Percentiles rank a stretch among this genome's conserved stretches.
These are phyloP conservation scores for Cyanoliseus patagonus DNA, from an alignment of 2,113 vertebrate species.

Conservation along the genomic window DNA sequence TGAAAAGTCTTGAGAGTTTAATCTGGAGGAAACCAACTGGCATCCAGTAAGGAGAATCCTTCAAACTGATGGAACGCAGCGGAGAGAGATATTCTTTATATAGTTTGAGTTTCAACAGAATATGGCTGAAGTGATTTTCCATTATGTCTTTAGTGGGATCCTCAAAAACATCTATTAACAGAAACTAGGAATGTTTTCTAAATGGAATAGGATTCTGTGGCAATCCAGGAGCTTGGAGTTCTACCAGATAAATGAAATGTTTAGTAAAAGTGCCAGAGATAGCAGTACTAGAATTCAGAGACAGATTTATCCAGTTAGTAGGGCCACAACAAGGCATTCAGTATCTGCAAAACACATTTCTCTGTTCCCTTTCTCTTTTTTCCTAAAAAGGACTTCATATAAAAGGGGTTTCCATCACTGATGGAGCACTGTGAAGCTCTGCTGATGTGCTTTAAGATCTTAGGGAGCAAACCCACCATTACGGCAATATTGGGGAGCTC, in stretches of 20 bases:
- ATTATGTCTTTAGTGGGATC: background rate
- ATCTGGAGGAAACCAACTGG: background rate
- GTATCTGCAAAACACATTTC: background rate
- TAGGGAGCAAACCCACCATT: background rate
- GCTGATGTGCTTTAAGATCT: background rate
- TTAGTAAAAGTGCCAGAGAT: background rate
- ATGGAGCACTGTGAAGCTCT: background rate
- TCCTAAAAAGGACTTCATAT: background rate
- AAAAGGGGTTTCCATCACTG: background rate
- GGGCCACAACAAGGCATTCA: background rate
- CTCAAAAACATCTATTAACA: background rate
- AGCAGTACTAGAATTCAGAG: background rate
- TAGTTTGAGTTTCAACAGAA: background rate
- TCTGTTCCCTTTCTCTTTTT: background rate
- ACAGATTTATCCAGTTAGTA: background rate
- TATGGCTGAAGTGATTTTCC: conserved; percentile 30
- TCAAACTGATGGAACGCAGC: background rate
- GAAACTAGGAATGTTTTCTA: background rate
- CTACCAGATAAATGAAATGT: background rate
- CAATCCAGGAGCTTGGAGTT: background rate
- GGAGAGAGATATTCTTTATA: background rate
- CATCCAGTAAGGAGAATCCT: background rate
- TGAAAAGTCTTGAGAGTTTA: background rate
- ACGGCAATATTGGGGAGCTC: background rate
- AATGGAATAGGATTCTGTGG: background rate